phyloP scores from a whole-genome alignment of 1,140 invertebrate species.

The Ceratosolen fusciceps region DNA sequence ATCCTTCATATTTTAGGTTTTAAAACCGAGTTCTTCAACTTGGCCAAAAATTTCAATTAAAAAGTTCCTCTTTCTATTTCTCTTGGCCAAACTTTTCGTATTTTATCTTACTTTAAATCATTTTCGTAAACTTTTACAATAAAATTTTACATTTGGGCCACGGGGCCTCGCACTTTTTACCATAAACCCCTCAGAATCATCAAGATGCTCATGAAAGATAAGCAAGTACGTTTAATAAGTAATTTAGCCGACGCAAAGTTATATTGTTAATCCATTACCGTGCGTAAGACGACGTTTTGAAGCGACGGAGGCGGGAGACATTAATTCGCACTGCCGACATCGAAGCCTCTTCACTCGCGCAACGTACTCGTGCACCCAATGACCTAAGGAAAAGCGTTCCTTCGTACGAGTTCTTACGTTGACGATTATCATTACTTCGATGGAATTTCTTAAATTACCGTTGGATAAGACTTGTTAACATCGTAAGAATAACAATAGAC shows the following conservation, averaged over 20 bases:
- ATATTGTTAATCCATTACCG: too few species aligned
- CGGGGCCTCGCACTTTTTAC: neutral
- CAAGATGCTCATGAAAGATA: neutral
- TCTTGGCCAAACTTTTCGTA: neutral
- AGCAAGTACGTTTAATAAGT: neutral
- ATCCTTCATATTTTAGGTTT: neutral
- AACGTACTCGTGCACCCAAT: too few species aligned
- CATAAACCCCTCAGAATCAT: neutral
- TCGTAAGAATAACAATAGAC: too few species aligned
- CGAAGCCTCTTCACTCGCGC: too few species aligned
- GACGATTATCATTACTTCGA: too few species aligned
- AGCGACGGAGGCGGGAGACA: too few species aligned
- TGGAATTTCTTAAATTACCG: too few species aligned
- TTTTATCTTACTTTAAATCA: constrained; percentile 1
- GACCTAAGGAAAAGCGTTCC: too few species aligned
- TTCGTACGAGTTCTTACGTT: too few species aligned
- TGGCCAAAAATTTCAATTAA: constrained; percentile 7
- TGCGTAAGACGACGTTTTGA: too few species aligned
- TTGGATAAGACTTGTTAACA: too few species aligned
- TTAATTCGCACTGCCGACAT: too few species aligned
- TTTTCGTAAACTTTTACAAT: constrained; percentile 10
- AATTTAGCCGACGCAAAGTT: neutral
- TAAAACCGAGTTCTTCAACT: neutral
- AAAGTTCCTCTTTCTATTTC: constrained; percentile 10
- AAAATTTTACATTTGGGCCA: neutral